These are phyloP conservation scores for Aethes cnicana DNA, from an alignment of 2,888 invertebrate species.

Conservation along the genomic window DNA sequence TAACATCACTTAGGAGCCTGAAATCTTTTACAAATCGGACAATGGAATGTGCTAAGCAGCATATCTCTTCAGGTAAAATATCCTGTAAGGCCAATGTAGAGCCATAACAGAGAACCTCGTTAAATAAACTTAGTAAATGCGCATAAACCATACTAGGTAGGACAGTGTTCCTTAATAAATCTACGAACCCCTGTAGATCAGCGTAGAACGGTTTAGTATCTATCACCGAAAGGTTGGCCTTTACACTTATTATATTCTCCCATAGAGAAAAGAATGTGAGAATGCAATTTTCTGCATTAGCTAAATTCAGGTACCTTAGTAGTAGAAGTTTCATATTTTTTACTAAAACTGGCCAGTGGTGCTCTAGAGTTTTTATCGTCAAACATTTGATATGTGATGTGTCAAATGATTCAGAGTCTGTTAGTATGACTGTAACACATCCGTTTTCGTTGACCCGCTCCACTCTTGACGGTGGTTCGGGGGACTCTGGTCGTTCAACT, in stretches of 20 bases:
- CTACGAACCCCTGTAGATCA: conserved; percentile 90
- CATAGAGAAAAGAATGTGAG: conserved; percentile 92
- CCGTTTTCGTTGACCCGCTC: conserved; percentile 73
- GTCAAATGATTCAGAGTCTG: conserved; percentile 91
- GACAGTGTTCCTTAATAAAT: conserved; percentile 85
- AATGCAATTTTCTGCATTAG: conserved; percentile 86
- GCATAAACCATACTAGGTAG: conserved; percentile 93
- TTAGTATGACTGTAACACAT: conserved; percentile 85
- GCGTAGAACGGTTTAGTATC: conserved; percentile 95
- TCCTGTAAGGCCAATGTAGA: conserved; percentile 94
- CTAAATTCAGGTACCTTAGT: conserved; percentile 80
- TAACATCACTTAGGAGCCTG: conserved; percentile 85
- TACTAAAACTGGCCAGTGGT: conserved; percentile 92
- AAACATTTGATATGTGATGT: conserved; percentile 93
- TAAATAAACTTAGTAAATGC: conserved; percentile 91
- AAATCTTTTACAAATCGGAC: conserved; percentile 93
- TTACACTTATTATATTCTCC: conserved; percentile 95
- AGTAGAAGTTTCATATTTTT: conserved; percentile 85
- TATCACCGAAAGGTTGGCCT: conserved; percentile 93
- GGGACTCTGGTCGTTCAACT: conserved; percentile 57
- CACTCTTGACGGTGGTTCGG: conserved; percentile 63
- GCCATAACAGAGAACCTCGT: conserved; percentile 95
- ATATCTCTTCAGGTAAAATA: conserved; percentile 93
- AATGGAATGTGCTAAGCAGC: conserved; percentile 91
- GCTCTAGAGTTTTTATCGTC: conserved; percentile 92